Conservation (phyloP, 2,888 invertebrate species). For the Thysanoteuthis rhombus region DNA sequence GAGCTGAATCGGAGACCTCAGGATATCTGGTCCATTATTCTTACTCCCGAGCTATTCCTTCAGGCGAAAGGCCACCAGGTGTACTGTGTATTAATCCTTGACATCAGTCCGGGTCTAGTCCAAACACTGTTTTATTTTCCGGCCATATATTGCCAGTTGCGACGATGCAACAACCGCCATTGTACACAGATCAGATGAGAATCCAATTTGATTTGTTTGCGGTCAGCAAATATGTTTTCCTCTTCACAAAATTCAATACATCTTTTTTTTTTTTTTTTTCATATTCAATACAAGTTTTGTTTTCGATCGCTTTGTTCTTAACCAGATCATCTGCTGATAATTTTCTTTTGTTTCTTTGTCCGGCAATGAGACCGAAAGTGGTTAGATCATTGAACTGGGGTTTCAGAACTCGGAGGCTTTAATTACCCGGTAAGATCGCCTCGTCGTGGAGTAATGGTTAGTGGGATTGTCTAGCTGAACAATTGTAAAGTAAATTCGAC, state of each 20-base stretch:
- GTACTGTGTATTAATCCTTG: background rate
- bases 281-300: slow-evolving; percentile 12
- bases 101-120: background rate
- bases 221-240: background rate
- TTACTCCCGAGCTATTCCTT: background rate
- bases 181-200: slow-evolving; percentile 12
- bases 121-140: background rate
- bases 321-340: background rate
- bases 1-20: background rate
- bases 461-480: too few relatives aligned
- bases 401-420: too few relatives aligned
- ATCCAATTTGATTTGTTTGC: background rate
- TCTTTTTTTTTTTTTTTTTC: background rate
- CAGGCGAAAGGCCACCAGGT: background rate
- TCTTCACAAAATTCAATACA: background rate
- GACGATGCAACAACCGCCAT: background rate
- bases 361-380: background rate
- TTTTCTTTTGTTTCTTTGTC: background rate
- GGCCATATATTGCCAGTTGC: background rate
- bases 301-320: background rate
- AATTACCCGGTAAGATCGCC: too few relatives aligned
- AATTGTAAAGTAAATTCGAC: too few relatives aligned
- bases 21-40: background rate
- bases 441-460: too few relatives aligned
- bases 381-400: background rate